These are phyloP conservation scores for Hylaeus anthracinus DNA, from an alignment of 1,140 invertebrate genomes.

Conservation along the genomic window DNA sequence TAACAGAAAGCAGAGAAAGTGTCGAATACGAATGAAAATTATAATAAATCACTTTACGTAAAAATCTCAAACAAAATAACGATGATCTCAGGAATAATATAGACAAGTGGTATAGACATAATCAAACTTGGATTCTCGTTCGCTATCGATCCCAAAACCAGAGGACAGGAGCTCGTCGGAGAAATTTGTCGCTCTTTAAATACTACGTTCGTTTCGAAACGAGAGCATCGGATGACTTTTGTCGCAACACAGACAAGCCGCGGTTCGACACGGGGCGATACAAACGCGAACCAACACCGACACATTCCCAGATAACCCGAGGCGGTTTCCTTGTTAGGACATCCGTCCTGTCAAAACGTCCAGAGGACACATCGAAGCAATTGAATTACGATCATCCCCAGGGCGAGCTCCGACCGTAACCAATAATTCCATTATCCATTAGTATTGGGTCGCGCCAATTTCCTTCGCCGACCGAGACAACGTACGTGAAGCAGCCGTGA, in stretches of 20 bases:
- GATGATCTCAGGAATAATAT: no score
- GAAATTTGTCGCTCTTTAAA: no score
- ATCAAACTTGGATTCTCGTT: no score
- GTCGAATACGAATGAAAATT: no score
- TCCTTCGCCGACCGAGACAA: constrained; percentile 66
- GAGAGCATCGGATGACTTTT: not conserved
- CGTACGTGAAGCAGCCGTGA: constrained; percentile 52
- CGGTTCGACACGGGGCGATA: not conserved
- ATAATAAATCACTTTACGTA: no score
- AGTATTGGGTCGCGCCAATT: constrained; percentile 80
- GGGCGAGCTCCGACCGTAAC: constrained; percentile 77
- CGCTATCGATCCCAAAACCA: no score
- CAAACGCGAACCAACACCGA: constrained; percentile 25
- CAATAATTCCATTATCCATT: constrained; percentile 82
- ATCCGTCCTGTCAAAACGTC: constrained; percentile 81
- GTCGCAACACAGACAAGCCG: not conserved
- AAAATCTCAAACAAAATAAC: no score
- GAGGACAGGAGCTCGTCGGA: no score
- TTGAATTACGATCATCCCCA: constrained; percentile 81
- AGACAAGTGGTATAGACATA: no score
- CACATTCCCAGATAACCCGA: constrained; percentile 66
- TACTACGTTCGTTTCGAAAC: no score
- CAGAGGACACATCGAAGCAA: constrained; percentile 80
- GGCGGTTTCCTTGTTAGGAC: constrained; percentile 80
- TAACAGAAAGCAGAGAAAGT: no score